phyloP scores from a whole-genome alignment of 2,797 vertebrate genomes.

The Chlorospingus flavigularis region DNA sequence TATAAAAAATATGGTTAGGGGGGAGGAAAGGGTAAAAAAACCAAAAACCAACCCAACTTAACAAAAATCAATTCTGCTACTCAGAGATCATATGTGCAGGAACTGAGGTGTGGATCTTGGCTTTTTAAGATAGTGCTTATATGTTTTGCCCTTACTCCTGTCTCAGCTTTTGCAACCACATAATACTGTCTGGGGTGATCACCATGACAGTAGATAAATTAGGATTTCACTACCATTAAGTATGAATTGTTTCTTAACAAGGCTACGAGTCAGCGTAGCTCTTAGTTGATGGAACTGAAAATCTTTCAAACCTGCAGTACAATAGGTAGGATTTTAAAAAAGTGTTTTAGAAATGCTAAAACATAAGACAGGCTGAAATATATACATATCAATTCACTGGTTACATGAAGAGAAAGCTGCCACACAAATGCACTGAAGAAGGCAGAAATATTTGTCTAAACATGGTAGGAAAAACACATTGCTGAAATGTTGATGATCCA shows the following conservation, averaged over 20 bases:
- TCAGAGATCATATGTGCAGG: neutral
- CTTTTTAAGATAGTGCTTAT: neutral
- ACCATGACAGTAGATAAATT: neutral
- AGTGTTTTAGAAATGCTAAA: neutral
- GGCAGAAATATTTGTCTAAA: neutral
- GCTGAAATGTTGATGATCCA: neutral
- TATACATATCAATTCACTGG: neutral
- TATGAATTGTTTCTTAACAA: neutral
- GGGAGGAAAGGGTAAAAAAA: neutral
- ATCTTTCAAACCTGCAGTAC: neutral
- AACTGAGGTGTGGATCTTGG: neutral
- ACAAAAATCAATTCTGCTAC: neutral
- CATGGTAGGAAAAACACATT: neutral
- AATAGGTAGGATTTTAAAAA: neutral
- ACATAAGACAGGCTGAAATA: neutral
- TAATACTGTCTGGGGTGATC: neutral
- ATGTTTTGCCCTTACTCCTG: neutral
- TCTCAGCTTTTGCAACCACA: neutral
- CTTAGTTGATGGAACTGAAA: neutral
- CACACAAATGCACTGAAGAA: neutral
- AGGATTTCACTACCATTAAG: neutral
- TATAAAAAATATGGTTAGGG: neutral
- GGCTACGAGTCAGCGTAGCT: fast-evolving
- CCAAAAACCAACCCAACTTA: neutral
- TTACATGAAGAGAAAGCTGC: neutral